These are phyloP conservation scores for Zaprionus davidi DNA, from an alignment of 1,140 invertebrate species.

Conservation along the genomic window DNA sequence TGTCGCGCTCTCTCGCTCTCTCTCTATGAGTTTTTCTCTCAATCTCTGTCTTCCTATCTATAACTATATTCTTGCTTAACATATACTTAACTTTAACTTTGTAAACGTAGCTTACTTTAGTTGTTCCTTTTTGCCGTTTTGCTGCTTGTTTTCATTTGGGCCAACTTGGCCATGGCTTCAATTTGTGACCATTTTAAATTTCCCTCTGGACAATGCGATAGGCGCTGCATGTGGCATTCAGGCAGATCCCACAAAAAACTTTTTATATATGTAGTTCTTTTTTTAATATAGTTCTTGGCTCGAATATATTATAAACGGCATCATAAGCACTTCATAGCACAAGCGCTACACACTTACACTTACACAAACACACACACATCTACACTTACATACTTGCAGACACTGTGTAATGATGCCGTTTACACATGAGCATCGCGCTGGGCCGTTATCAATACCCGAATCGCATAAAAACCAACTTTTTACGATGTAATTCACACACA, in stretches of 20 bases:
- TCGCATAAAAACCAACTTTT: constrained; percentile 73
- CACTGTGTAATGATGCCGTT: constrained; percentile 67
- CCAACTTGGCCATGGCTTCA: constrained; percentile 16
- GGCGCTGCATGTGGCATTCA: constrained; percentile 31
- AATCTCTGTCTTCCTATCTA: not conserved
- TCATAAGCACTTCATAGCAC: constrained; percentile 72
- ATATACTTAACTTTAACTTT: constrained; percentile 10
- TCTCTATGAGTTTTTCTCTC: constrained; percentile 11
- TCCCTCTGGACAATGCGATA: constrained; percentile 8
- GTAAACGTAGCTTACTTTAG: constrained; percentile 26
- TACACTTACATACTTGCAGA: constrained; percentile 21
- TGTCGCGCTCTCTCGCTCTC: constrained; percentile 16
- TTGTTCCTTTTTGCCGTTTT: constrained; percentile 1
- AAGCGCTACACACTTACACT: constrained; percentile 25
- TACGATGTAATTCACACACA: constrained; percentile 76
- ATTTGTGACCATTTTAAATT: constrained; percentile 19
- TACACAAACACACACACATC: constrained; percentile 35
- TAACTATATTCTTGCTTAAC: constrained; percentile 18
- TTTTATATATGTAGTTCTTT: constrained; percentile 19
- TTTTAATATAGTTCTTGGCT: constrained; percentile 40
- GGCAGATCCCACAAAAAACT: constrained; percentile 20
- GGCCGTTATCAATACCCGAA: constrained; percentile 73
- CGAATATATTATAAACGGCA: constrained; percentile 61
- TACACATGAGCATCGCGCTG: constrained; percentile 72
- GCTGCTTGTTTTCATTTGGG: constrained; percentile 23